phyloP scores from a whole-genome alignment of 2,888 invertebrate species.

The Smittia aterrima region DNA sequence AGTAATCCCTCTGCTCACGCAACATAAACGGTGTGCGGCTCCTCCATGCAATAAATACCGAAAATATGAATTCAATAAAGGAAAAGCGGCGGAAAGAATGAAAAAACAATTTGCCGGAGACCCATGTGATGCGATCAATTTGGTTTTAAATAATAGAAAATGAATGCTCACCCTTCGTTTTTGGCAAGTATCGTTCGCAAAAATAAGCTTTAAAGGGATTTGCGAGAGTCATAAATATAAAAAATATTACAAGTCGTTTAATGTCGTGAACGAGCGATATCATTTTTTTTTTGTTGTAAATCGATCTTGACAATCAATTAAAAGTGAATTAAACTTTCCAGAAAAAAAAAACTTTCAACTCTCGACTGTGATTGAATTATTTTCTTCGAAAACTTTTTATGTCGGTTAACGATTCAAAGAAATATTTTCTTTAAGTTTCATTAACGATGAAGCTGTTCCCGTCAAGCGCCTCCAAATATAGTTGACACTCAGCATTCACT shows the following conservation, averaged over 20 bases:
- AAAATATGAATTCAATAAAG: slow-evolving; percentile 39
- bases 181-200: too few species aligned
- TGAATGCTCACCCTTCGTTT: neutral
- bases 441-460: neutral
- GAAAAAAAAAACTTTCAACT: neutral
- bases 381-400: neutral
- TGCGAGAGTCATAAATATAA: slow-evolving; percentile 40
- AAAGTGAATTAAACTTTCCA: neutral
- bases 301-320: slow-evolving; percentile 21
- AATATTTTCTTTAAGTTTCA: too few species aligned
- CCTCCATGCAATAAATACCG: neutral
- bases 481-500: neutral
- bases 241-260: neutral
- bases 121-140: slow-evolving; percentile 41
- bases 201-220: slow-evolving; percentile 38
- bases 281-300: neutral
- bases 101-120: slow-evolving; percentile 19
- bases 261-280: neutral
- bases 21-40: neutral
- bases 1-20: slow-evolving; percentile 27
- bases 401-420: neutral
- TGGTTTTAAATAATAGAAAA: slow-evolving; percentile 34
- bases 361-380: neutral
- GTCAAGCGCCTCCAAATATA: neutral
- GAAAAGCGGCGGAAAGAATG: slow-evolving; percentile 16